A percentile compares a stretch with the other conserved stretches of the same genome.
Conservation (phyloP, 1,140 invertebrate genomes). For the Macrosteles quadrilineatus region DNA sequence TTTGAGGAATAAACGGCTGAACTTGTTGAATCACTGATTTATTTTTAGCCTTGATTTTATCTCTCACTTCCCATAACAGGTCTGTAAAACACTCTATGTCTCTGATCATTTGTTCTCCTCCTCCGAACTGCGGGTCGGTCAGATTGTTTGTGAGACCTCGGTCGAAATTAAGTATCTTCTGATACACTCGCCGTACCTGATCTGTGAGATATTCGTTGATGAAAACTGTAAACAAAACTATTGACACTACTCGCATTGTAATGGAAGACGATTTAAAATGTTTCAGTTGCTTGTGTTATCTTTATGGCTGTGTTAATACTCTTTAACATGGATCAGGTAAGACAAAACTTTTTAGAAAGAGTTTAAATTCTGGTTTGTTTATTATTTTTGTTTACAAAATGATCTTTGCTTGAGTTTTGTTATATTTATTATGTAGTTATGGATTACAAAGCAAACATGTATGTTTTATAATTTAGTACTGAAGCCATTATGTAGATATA, state of each 20-base stretch:
- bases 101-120: not conserved
- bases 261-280: too few species aligned
- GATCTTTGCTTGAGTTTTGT: too few species aligned
- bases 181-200: not conserved
- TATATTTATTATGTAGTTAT: too few species aligned
- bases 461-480: too few species aligned
- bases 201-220: not conserved
- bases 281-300: too few species aligned
- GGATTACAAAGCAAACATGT: too few species aligned
- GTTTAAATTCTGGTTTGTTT: too few species aligned
- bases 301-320: too few species aligned
- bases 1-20: not conserved
- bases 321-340: too few species aligned
- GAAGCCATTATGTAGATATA: too few species aligned
- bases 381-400: too few species aligned
- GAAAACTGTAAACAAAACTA: not conserved
- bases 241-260: not conserved
- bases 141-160: not conserved
- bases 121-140: not conserved
- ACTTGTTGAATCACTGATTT: slow-evolving; percentile 7
- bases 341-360: too few species aligned
- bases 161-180: slow-evolving; percentile 11
- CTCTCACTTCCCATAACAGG: not conserved
- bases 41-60: not conserved
- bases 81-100: not conserved